Percentiles rank a stretch among this genome's conserved stretches.
Evolutionary conservation across 2,113 vertebrate species (phyloP).

Genomic region (Gopherus evgoodei): DNA sequence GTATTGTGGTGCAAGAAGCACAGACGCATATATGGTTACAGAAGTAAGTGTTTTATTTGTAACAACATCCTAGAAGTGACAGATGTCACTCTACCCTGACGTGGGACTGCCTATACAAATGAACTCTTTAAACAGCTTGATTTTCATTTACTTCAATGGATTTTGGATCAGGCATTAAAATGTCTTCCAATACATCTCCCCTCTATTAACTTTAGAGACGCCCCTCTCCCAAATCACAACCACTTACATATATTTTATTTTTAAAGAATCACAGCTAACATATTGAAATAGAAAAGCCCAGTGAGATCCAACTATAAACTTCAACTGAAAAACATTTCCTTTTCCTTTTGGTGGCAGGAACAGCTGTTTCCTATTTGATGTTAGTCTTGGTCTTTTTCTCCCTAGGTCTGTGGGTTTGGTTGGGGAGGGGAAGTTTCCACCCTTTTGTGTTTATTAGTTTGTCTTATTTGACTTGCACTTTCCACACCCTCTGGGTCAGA

Average conservation of each 20-base stretch:
- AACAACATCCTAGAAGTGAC: rapidly evolving
- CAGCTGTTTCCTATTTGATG: not conserved
- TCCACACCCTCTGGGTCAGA: not conserved
- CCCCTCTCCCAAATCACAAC: not conserved
- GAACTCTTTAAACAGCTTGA: not conserved
- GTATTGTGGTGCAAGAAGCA: not conserved
- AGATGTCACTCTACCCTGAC: not conserved
- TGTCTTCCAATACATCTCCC: not conserved
- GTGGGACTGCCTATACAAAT: not conserved
- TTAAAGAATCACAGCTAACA: not conserved
- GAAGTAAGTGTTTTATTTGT: not conserved
- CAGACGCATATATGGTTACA: not conserved
- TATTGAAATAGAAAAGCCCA: not conserved
- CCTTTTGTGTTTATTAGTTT: not conserved
- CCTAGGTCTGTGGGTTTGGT: not conserved
- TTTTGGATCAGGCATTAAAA: not conserved
- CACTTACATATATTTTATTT: not conserved
- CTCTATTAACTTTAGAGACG: not conserved
- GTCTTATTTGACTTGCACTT: not conserved
- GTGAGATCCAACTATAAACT: not conserved
- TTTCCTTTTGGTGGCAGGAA: not conserved
- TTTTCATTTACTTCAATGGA: not conserved
- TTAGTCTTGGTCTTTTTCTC: not conserved
- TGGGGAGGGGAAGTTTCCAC: rapidly evolving
- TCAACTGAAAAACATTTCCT: not conserved